Conservation (phyloP, 2,113 vertebrate genomes). For the Stercorarius parasiticus region DNA sequence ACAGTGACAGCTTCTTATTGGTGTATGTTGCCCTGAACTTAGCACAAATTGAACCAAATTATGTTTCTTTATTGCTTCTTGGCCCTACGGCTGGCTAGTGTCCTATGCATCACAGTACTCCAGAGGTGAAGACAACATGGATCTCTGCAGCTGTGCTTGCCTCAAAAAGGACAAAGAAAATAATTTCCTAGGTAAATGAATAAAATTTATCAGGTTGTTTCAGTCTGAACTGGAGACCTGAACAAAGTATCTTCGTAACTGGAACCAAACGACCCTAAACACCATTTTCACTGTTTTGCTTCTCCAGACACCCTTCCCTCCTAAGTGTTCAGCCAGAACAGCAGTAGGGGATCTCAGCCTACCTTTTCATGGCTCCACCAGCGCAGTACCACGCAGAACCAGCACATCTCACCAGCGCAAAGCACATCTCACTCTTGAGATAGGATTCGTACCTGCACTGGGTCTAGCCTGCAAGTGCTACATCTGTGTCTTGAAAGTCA, state of each 20-base stretch:
- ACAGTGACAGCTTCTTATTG: neutral
- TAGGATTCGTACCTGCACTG: neutral
- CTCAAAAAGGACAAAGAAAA: neutral
- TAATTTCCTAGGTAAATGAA: neutral
- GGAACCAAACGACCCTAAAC: neutral
- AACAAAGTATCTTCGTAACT: neutral
- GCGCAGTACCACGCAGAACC: neutral
- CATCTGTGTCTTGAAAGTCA: neutral
- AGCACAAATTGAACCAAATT: neutral
- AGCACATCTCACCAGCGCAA: neutral
- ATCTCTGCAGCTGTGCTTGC: neutral
- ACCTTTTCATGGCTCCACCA: rapidly evolving
- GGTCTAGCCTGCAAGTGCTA: rapidly evolving
- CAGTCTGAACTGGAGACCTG: neutral
- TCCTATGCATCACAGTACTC: neutral
- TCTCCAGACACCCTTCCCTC: neutral
- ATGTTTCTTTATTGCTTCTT: neutral
- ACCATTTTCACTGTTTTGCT: neutral
- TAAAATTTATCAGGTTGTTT: neutral
- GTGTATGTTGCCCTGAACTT: neutral
- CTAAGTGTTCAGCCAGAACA: neutral
- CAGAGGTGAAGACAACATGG: neutral
- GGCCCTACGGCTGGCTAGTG: rapidly evolving
- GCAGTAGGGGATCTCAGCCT: neutral
- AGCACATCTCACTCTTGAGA: neutral